Evolutionary conservation across 2,888 invertebrate species (phyloP).

Genomic region (Osedax fenrisi): DNA sequence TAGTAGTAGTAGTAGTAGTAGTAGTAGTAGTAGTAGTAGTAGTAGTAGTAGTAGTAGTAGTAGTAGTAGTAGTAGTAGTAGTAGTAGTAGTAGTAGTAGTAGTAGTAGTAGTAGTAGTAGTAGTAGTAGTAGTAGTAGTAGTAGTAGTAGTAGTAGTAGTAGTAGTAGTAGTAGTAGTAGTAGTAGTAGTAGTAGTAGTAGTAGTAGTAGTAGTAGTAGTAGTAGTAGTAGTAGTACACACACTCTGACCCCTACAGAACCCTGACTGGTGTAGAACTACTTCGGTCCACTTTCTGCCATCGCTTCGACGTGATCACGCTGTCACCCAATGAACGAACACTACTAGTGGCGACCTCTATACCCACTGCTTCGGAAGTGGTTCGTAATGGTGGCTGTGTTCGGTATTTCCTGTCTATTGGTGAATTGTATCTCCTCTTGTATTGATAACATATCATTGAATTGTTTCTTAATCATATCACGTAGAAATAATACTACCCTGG

Average conservation of each 20-base stretch:
- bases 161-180: constrained; percentile 2
- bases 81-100: constrained; percentile 4
- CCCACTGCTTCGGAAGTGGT: background rate
- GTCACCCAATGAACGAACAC: constrained; percentile 20
- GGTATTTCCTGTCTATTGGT: too few relatives aligned
- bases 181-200: background rate
- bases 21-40: constrained; percentile 7
- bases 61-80: background rate
- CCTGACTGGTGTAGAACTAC: constrained; percentile 31
- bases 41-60: constrained; percentile 10
- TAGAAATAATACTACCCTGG: too few relatives aligned
- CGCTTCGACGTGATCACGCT: constrained; percentile 32
- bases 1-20: constrained; percentile 1
- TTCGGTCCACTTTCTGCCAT: constrained; percentile 25
- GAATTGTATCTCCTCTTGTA: too few relatives aligned
- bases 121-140: constrained; percentile 2
- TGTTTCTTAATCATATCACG: too few relatives aligned
- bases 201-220: background rate
- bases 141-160: background rate
- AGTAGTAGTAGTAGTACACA: background rate
- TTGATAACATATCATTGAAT: too few relatives aligned
- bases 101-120: constrained; percentile 7
- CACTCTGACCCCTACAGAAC: constrained; percentile 23
- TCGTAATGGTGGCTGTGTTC: too few relatives aligned
- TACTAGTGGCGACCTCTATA: constrained; percentile 30